These are phyloP conservation scores for Gonioctena quinquepunctata DNA, from an alignment of 1,140 invertebrate genomes.

Conservation along the genomic window DNA sequence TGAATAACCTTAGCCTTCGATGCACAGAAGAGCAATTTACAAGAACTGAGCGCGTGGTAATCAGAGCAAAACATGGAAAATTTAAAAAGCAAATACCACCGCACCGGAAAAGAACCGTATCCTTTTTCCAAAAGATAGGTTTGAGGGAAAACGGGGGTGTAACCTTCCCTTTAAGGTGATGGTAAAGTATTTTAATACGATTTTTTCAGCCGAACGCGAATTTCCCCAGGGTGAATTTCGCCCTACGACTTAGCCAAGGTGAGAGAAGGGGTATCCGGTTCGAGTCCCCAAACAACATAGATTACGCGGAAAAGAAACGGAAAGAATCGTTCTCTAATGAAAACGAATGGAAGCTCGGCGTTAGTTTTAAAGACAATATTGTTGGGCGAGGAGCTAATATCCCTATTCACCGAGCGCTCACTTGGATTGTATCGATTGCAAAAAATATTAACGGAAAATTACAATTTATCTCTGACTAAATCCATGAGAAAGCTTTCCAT, in stretches of 20 bases:
- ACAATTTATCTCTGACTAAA: no score
- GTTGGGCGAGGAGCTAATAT: constrained; percentile 8
- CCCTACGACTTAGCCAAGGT: constrained; percentile 7
- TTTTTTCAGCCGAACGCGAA: constrained; percentile 32
- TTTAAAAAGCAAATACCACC: constrained; percentile 25
- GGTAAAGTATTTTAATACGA: constrained; percentile 36
- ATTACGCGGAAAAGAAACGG: constrained; percentile 5
- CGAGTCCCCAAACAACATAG: neutral
- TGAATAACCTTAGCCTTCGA: neutral
- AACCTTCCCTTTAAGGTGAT: constrained; percentile 22
- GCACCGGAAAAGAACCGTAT: constrained; percentile 19
- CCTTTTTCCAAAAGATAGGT: neutral
- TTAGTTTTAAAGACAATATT: constrained; percentile 21
- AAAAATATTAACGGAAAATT: no score
- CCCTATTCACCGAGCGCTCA: no score
- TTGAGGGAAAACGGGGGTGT: neutral
- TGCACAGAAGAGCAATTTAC: constrained; percentile 14
- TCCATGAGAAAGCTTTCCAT: no score
- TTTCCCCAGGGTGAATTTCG: constrained; percentile 30
- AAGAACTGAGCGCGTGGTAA: neutral
- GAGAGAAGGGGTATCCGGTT: neutral
- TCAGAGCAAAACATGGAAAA: constrained; percentile 20
- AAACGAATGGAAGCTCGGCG: constrained; percentile 20
- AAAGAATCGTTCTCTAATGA: constrained; percentile 24
- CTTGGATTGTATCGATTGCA: no score